These are phyloP conservation scores for Phalacrocorax brasilianus DNA, from an alignment of 2,113 vertebrate species.

Conservation along the genomic window DNA sequence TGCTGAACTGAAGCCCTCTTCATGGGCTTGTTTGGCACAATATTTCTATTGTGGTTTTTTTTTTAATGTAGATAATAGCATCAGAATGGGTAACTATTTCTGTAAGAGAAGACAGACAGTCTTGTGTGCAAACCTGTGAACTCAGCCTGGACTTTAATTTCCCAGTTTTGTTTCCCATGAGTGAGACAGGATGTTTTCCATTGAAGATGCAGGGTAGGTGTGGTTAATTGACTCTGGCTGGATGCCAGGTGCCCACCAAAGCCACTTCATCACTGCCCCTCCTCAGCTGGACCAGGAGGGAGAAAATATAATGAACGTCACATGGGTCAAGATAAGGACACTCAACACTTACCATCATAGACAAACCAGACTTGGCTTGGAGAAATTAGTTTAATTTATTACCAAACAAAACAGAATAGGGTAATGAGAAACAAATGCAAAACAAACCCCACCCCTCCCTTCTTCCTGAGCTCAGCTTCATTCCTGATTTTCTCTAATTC, in stretches of 20 bases:
- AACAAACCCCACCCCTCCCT: background rate
- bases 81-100: background rate
- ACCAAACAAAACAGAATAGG: background rate
- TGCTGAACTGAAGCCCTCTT: no score
- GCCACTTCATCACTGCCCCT: background rate
- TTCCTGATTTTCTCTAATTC: background rate
- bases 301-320: no score
- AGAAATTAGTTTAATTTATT: background rate
- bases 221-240: background rate
- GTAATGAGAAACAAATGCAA: background rate
- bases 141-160: background rate
- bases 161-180: background rate
- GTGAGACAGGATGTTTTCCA: background rate
- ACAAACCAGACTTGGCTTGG: background rate
- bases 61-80: background rate
- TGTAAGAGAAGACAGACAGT: background rate
- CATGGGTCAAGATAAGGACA: rapidly evolving
- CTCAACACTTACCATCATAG: rapidly evolving
- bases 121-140: background rate
- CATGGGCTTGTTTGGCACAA: background rate
- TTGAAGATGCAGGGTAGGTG: background rate
- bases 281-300: background rate
- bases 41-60: background rate
- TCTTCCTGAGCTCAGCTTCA: background rate
- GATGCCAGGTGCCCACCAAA: background rate